Evolutionary conservation across 2,113 vertebrate genomes (phyloP), one percentile per base, ranked within the genome.

Genomic region (Rhinolophus sinicus): DNA sequence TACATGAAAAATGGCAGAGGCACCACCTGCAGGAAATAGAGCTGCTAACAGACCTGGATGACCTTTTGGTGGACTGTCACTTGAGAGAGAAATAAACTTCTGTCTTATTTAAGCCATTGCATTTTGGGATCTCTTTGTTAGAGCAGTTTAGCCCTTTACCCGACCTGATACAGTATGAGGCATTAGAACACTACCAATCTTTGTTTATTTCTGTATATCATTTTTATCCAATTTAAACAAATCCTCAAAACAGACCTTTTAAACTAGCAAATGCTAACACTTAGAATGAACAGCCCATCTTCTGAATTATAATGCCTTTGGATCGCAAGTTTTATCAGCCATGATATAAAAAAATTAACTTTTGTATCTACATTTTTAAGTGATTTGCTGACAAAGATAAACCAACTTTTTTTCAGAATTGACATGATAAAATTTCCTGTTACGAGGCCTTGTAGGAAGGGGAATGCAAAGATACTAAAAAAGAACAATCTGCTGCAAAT

Each of bases 171-270:
- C 1, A 97, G 90, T 80, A 89, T 64, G 50, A 97, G 85, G 35
- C 9, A 81, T 96, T 56, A 96, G 65, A 97, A 94, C 94, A 97
- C 16, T 11, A 70, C 69, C 82, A 96, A 96, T 95, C 91, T 67
- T 40, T 28, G 6, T 54, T 15, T 69, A 58, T 56, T 44, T 54
- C 3, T 78, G 2, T 30, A 88, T 47, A 0, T 94, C 95, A 94
- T 95, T 97, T 95, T 97, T 96, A 96, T 93, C 95, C 95, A 94
- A 95, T 62, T 96, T 97, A 90, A 75, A 28, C 94, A 93, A 95
- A 96, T 94, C 90, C 65, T 97, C 52, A 67, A 94, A 98, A 75
- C 72, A 94, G 94, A 95, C 54, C 83, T 93, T 98, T 95, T 97
- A 97, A 97, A 92, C 58, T 95, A 95, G 80, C 67, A 97, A 97